Conservation (phyloP, 2,888 invertebrate species). For the Cheilosia urbana region DNA sequence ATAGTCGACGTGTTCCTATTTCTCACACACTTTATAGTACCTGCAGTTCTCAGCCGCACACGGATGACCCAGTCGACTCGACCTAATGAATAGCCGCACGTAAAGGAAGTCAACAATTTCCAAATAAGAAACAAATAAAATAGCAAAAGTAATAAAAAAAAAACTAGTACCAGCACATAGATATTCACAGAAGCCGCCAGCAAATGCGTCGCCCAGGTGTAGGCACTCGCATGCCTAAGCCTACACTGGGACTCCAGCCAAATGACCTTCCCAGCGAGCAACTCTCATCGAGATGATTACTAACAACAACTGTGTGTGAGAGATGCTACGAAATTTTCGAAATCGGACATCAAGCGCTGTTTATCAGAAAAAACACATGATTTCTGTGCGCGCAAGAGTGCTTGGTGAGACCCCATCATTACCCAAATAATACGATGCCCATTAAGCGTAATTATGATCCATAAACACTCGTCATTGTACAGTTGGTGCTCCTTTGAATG, state of each 20-base stretch:
- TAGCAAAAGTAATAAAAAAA: conserved; percentile 36
- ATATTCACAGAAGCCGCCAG: conserved; percentile 55
- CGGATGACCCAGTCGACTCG: conserved; percentile 59
- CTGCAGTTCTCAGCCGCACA: conserved; percentile 37
- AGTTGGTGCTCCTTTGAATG: conserved; percentile 55
- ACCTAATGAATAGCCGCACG: conserved; percentile 71
- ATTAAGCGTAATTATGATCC: conserved; percentile 75
- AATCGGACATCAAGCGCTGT: conserved; percentile 68
- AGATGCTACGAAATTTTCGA: conserved; percentile 64
- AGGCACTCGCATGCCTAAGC: neutral
- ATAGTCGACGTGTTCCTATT: conserved; percentile 11
- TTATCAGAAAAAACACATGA: conserved; percentile 68
- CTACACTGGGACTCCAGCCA: conserved; percentile 10
- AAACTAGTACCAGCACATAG: conserved; percentile 9
- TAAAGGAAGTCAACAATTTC: conserved; percentile 74
- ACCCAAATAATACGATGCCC: conserved; percentile 73
- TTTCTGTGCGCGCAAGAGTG: conserved; percentile 42
- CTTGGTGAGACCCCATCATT: conserved; percentile 68
- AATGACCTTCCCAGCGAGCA: conserved; percentile 55
- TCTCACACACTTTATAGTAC: conserved; percentile 50
- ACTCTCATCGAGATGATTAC: conserved; percentile 44
- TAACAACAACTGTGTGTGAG: conserved; percentile 19
- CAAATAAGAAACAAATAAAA: conserved; percentile 70
- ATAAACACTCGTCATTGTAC: conserved; percentile 69
- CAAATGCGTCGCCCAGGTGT: conserved; percentile 24